A percentile compares a stretch with the other conserved stretches of the same genome.
These are phyloP conservation scores for Allobates femoralis DNA, from an alignment of 2,797 vertebrate genomes.

Conservation along the genomic window DNA sequence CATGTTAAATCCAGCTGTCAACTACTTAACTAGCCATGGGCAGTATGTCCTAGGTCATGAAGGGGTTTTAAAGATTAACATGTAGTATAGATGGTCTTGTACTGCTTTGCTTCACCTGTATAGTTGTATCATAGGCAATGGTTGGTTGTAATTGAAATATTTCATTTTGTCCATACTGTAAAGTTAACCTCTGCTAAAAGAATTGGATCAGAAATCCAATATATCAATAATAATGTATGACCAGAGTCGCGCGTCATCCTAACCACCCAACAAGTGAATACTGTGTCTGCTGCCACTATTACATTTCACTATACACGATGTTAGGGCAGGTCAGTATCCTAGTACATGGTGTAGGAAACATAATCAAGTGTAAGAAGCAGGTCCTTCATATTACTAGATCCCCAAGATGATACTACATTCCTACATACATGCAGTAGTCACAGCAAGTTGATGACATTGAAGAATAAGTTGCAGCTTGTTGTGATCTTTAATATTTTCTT, in stretches of 20 bases:
- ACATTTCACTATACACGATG: conserved; percentile 30
- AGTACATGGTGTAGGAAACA: conserved; percentile 24
- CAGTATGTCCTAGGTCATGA: too few relatives aligned
- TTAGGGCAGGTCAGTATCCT: not conserved
- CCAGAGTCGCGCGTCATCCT: not conserved
- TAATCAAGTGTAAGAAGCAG: conserved; percentile 14
- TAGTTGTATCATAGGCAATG: too few relatives aligned
- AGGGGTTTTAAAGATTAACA: too few relatives aligned
- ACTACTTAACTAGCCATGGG: too few relatives aligned
- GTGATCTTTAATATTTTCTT: too few relatives aligned
- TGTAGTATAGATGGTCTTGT: too few relatives aligned
- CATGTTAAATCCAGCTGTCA: too few relatives aligned
- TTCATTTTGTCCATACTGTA: too few relatives aligned
- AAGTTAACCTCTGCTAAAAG: too few relatives aligned
- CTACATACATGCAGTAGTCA: not conserved
- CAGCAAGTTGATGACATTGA: not conserved
- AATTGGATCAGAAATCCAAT: not conserved
- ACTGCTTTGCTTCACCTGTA: too few relatives aligned
- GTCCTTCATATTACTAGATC: conserved; percentile 7
- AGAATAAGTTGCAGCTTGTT: too few relatives aligned
- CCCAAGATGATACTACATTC: conserved; percentile 3
- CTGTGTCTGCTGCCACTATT: conserved; percentile 37
- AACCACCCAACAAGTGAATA: conserved; percentile 35
- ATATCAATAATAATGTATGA: conserved; percentile 1
- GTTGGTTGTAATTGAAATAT: too few relatives aligned